phyloP scores from a whole-genome alignment of 1,140 invertebrate genomes.

The Bradynema listronoti region DNA sequence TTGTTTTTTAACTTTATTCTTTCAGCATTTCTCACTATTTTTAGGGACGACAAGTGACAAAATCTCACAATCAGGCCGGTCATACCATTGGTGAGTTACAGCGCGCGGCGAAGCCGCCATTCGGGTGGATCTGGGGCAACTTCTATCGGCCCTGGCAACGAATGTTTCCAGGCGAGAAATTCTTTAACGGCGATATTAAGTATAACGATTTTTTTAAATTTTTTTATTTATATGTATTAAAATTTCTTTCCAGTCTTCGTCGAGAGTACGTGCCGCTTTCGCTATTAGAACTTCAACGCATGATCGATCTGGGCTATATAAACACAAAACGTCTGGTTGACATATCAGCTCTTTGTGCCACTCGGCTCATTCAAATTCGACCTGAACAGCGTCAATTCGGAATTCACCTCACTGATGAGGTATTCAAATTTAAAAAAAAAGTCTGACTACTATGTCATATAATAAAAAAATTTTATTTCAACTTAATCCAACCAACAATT shows the following conservation, averaged over 20 bases:
- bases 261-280: slow-evolving; percentile 85
- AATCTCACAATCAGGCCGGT: slow-evolving; percentile 41
- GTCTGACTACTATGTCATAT: no score
- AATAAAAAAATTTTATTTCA: slow-evolving; percentile 8
- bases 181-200: slow-evolving; percentile 57
- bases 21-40: background rate
- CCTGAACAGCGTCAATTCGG: slow-evolving; percentile 77
- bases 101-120: slow-evolving; percentile 51
- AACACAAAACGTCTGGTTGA: slow-evolving; percentile 78
- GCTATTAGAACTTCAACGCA: slow-evolving; percentile 71
- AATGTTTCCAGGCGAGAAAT: slow-evolving; percentile 50
- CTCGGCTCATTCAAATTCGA: slow-evolving; percentile 69
- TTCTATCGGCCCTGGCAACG: slow-evolving; percentile 54
- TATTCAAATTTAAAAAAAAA: slow-evolving; percentile 57
- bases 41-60: slow-evolving; percentile 37
- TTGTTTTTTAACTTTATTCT: no score
- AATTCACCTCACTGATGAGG: slow-evolving; percentile 83
- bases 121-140: slow-evolving; percentile 57
- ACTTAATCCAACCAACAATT: background rate
- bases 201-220: slow-evolving; percentile 19
- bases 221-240: slow-evolving; percentile 6
- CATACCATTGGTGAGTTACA: slow-evolving; percentile 52
- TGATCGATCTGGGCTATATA: slow-evolving; percentile 80
- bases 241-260: slow-evolving; percentile 65
- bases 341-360: slow-evolving; percentile 73